phyloP scores from a whole-genome alignment of 2,113 vertebrate species.

The Burhinus bistriatus region DNA sequence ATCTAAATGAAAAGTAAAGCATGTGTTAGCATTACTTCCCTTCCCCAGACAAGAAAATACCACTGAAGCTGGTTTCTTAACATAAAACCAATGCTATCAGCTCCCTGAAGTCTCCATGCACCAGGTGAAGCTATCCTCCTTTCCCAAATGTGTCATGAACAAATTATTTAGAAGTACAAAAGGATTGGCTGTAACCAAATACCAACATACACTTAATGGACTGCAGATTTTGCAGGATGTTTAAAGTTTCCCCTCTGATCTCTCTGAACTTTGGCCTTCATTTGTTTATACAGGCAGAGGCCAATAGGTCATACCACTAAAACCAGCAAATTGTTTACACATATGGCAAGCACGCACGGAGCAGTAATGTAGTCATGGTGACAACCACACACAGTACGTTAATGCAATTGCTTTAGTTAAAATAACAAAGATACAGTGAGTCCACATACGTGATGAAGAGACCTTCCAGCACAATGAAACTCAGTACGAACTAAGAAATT shows the following conservation, averaged over 20 bases:
- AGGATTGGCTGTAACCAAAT: conserved; percentile 40
- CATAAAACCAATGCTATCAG: not conserved
- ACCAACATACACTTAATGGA: conserved; percentile 33
- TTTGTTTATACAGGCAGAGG: conserved; percentile 66
- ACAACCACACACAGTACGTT: conserved; percentile 4
- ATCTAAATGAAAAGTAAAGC: not conserved
- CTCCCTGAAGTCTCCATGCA: not conserved
- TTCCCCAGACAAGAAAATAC: not conserved
- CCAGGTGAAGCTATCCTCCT: not conserved
- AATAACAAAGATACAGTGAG: not conserved
- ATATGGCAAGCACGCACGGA: conserved; percentile 39
- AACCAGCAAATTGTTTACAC: conserved; percentile 64
- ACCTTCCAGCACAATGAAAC: not conserved
- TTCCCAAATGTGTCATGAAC: not conserved
- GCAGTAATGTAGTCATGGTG: not conserved
- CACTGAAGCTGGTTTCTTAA: not conserved
- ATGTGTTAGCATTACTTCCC: not conserved
- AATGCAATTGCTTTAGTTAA: not conserved
- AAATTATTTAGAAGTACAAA: conserved; percentile 34
- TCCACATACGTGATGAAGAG: not conserved
- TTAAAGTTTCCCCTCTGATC: conserved; percentile 56
- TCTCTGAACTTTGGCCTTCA: conserved; percentile 70
- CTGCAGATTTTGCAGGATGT: conserved; percentile 35
- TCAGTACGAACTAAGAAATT: not conserved
- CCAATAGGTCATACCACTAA: conserved; percentile 41